Conservation (phyloP, 2,113 vertebrate genomes). For the Podocnemis expansa region DNA sequence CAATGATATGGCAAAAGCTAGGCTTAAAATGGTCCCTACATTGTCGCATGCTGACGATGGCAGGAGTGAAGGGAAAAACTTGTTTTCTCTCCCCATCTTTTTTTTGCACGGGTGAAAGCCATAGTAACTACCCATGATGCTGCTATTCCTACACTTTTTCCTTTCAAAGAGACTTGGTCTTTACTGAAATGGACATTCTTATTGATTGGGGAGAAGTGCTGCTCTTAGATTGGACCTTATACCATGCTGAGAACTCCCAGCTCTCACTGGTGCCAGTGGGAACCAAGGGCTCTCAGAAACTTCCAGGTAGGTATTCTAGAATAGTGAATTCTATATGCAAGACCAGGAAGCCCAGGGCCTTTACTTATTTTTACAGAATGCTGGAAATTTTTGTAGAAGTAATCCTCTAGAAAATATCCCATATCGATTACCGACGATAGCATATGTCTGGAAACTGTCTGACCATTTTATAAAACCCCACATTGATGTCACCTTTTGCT, state of each 20-base stretch:
- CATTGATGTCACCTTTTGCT: neutral
- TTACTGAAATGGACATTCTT: neutral
- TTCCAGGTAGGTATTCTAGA: neutral
- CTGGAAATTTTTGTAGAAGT: slow-evolving; percentile 18
- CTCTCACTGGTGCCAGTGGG: slow-evolving; percentile 2
- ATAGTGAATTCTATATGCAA: neutral
- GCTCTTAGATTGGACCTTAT: slow-evolving; percentile 37
- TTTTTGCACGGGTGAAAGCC: neutral
- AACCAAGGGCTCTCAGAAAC: neutral
- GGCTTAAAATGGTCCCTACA: neutral
- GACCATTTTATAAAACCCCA: neutral
- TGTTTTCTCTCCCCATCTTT: neutral
- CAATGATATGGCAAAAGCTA: neutral
- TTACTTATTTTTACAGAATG: neutral
- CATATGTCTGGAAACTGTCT: neutral
- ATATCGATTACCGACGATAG: neutral
- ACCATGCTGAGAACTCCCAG: slow-evolving; percentile 38
- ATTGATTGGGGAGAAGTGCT: neutral
- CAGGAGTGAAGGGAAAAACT: neutral
- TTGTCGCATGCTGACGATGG: neutral
- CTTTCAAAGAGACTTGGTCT: neutral
- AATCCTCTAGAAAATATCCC: neutral
- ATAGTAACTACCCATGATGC: neutral
- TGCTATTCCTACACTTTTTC: slow-evolving; percentile 20
- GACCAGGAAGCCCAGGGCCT: neutral